A percentile compares a stretch with the other conserved stretches of the same genome.
These are phyloP conservation scores for Sesamia nonagrioides DNA, from an alignment of 1,140 invertebrate genomes.

Conservation along the genomic window DNA sequence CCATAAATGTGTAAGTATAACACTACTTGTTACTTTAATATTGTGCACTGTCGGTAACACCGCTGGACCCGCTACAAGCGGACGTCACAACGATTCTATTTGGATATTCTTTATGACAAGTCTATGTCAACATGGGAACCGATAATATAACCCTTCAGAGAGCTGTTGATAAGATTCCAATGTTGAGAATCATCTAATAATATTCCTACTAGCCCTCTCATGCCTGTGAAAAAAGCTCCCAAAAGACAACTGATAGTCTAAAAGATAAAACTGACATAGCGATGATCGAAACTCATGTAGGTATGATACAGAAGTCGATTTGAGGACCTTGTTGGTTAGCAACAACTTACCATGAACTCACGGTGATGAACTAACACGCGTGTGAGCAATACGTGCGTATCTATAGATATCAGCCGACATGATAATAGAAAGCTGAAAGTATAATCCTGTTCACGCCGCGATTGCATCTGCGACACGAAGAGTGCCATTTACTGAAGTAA, in stretches of 20 bases:
- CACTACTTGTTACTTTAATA: constrained; percentile 10
- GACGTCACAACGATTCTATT: background rate
- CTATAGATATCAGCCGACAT: background rate
- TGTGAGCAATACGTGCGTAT: background rate
- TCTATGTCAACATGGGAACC: background rate
- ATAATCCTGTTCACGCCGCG: background rate
- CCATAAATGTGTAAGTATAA: constrained; percentile 29
- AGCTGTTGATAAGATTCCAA: no score
- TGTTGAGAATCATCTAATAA: no score
- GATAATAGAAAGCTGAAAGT: background rate
- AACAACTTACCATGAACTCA: background rate
- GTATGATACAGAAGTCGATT: no score
- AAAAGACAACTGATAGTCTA: no score
- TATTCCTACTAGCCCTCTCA: no score
- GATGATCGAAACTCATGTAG: no score
- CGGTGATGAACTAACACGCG: background rate
- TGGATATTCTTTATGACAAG: background rate
- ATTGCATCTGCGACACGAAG: background rate
- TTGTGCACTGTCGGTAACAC: background rate
- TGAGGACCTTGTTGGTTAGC: no score
- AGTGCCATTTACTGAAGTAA: background rate
- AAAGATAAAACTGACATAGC: no score
- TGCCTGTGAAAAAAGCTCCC: no score
- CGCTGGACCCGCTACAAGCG: background rate
- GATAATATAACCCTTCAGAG: no score